Conservation (phyloP, 2,113 vertebrate genomes). For the Danionella cerebrum region DNA sequence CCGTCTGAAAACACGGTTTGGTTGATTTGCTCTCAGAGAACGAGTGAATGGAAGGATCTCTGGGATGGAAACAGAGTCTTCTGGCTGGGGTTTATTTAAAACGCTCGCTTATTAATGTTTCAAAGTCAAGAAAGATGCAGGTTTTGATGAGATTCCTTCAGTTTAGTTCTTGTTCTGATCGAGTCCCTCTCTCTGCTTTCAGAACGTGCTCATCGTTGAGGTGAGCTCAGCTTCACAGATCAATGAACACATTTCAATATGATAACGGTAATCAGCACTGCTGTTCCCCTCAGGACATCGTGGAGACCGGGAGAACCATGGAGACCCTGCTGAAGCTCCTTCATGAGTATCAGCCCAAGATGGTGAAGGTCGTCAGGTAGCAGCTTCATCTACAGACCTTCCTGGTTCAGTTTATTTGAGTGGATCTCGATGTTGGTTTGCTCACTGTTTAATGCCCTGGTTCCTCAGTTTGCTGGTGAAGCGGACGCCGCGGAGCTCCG, state of each 20-base stretch:
- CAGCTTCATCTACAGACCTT: not conserved
- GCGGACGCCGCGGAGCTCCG: conserved; percentile 68
- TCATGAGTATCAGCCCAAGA: conserved; percentile 66
- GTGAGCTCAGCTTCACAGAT: conserved; percentile 60
- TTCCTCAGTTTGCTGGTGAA: conserved; percentile 67
- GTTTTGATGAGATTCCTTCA: too few species aligned
- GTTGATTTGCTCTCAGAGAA: too few species aligned
- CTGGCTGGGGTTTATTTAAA: too few species aligned
- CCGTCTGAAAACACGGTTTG: conserved; percentile 23
- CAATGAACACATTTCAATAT: not conserved
- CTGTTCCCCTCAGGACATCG: conserved; percentile 79
- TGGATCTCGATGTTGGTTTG: too few species aligned
- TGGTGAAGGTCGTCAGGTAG: conserved; percentile 79
- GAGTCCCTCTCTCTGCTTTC: conserved; percentile 31
- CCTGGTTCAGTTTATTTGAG: too few species aligned
- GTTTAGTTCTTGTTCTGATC: too few species aligned
- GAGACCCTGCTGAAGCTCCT: conserved; percentile 68
- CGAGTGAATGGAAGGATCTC: too few species aligned
- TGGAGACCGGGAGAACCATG: conserved; percentile 75
- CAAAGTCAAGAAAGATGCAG: too few species aligned
- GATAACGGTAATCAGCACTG: too few species aligned
- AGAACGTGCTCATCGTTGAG: conserved; percentile 84
- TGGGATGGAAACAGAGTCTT: too few species aligned
- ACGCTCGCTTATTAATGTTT: too few species aligned
- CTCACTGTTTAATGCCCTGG: too few species aligned